Conservation (phyloP, 2,113 vertebrate genomes). For the Callionymus lyra region DNA sequence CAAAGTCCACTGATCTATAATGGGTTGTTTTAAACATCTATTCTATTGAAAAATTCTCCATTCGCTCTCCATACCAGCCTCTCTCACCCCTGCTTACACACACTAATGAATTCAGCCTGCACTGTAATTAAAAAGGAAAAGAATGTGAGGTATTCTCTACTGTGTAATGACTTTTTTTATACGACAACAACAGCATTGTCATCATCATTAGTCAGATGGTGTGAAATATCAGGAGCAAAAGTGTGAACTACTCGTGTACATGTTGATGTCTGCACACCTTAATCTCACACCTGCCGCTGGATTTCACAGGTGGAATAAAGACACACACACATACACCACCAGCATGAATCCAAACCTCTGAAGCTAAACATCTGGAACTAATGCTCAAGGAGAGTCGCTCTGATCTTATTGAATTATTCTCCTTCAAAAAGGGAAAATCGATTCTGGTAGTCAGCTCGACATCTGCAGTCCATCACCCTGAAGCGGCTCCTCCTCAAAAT, state of each 20-base stretch:
- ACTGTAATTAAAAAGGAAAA: not conserved
- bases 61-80: too few relatives aligned
- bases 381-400: slow-evolving; percentile 26
- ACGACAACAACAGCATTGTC: slow-evolving; percentile 7
- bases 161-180: not conserved
- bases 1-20: too few relatives aligned
- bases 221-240: not conserved
- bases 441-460: slow-evolving; percentile 6
- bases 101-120: too few relatives aligned
- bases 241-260: slow-evolving; percentile 35
- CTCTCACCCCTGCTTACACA: too few relatives aligned
- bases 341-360: slow-evolving; percentile 33
- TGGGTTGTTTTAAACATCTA: too few relatives aligned
- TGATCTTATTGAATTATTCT: slow-evolving; percentile 33
- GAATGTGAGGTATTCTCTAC: not conserved
- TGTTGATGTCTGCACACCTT: slow-evolving; percentile 36
- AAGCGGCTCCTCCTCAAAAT: slow-evolving; percentile 22
- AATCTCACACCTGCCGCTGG: slow-evolving; percentile 60
- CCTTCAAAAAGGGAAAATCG: slow-evolving; percentile 23
- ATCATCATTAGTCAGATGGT: slow-evolving; percentile 20
- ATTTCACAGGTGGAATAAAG: slow-evolving; percentile 26
- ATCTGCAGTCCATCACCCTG: slow-evolving; percentile 24
- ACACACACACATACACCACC: slow-evolving; percentile 15
- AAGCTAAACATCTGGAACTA: slow-evolving; percentile 53
- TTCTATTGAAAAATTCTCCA: too few relatives aligned